Conservation (phyloP, 2,797 vertebrate genomes). For the Macropodus opercularis region DNA sequence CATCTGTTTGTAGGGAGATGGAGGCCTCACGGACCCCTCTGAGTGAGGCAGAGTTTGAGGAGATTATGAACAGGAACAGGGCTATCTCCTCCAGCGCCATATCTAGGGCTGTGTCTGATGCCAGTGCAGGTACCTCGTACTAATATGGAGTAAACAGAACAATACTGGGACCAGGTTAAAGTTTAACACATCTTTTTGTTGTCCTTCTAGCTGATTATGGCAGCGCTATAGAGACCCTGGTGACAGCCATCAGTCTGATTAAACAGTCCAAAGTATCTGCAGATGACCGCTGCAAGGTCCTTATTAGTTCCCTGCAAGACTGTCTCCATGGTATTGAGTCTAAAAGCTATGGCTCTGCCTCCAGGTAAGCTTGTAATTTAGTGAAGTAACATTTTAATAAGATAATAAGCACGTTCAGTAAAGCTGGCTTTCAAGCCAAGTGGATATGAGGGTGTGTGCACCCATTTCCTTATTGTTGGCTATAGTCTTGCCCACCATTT, state of each 20-base stretch:
- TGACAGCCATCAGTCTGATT: conserved; percentile 98
- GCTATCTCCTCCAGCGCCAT: conserved; percentile 99
- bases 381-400: not conserved
- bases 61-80: conserved; percentile 99
- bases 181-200: not conserved
- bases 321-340: conserved; percentile 99
- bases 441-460: too few species aligned
- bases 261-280: conserved; percentile 99
- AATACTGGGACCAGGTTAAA: not conserved
- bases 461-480: too few species aligned
- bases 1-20: conserved; percentile 87
- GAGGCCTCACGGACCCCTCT: conserved; percentile 93
- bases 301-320: conserved; percentile 99
- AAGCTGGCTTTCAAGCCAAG: not conserved
- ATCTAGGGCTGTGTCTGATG: conserved; percentile 97
- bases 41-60: conserved; percentile 99
- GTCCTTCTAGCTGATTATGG: conserved; percentile 92
- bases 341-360: conserved; percentile 97
- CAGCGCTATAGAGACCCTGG: conserved; percentile 98
- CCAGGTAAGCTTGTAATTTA: conserved; percentile 75
- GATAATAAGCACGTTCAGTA: not conserved
- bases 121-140: conserved; percentile 89
- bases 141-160: not conserved
- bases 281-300: conserved; percentile 98
- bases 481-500: not conserved